Evolutionary conservation across 1,140 invertebrate genomes (phyloP).

Genomic region (Drosophila sucinea): DNA sequence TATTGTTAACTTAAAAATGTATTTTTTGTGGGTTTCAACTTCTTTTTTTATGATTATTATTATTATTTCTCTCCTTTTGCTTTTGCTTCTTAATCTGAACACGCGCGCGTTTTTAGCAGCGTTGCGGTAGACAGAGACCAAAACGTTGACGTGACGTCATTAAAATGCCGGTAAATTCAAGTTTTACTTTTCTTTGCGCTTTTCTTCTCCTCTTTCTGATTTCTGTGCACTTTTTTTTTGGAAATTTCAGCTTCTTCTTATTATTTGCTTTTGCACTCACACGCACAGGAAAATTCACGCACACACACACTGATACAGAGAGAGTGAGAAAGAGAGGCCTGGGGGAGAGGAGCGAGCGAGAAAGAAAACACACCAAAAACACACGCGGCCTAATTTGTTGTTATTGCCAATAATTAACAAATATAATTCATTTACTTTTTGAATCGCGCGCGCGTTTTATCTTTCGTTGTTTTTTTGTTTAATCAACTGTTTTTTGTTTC

Average conservation of each 20-base stretch:
- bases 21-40: slow-evolving; percentile 25
- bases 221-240: slow-evolving; percentile 15
- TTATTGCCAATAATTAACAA: slow-evolving; percentile 10
- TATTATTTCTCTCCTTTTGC: neutral
- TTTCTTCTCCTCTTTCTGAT: slow-evolving; percentile 16
- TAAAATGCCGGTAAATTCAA: slow-evolving; percentile 71
- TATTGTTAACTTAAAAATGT: slow-evolving; percentile 47
- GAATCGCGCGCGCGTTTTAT: neutral
- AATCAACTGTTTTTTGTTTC: neutral
- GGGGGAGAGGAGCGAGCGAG: slow-evolving; percentile 6
- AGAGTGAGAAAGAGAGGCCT: slow-evolving; percentile 1
- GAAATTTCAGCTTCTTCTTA: slow-evolving; percentile 18
- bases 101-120: slow-evolving; percentile 17
- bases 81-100: neutral
- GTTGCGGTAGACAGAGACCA: neutral
- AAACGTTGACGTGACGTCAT: slow-evolving; percentile 72
- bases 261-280: slow-evolving; percentile 31
- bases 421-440: neutral
- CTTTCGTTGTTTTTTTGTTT: neutral
- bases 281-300: slow-evolving; percentile 21
- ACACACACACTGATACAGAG: slow-evolving; percentile 24
- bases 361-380: neutral
- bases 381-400: slow-evolving; percentile 1
- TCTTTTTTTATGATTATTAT: slow-evolving; percentile 26
- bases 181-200: slow-evolving; percentile 30